A percentile compares a stretch with the other conserved stretches of the same genome.
Evolutionary conservation across 2,888 invertebrate genomes (phyloP).

Genomic region (Hermodice carunculata): DNA sequence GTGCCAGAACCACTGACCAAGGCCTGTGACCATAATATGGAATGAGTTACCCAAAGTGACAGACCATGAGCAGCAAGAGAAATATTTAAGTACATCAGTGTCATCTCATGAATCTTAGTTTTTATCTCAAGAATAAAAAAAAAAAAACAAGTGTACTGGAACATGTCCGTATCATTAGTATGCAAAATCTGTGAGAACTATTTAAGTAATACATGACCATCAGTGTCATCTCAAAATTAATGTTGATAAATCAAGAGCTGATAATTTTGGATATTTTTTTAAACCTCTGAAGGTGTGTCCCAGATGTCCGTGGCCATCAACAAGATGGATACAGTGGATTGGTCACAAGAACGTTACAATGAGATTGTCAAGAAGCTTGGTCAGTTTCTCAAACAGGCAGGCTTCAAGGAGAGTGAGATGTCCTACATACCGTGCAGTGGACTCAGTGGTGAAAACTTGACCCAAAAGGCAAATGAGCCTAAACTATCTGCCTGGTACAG

Average conservation of each 20-base stretch:
- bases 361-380: slow-evolving; percentile 84
- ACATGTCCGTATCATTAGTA: too few species aligned
- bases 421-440: slow-evolving; percentile 96
- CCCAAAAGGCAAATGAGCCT: slow-evolving; percentile 75
- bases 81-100: neutral
- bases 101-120: neutral
- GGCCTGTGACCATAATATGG: too few species aligned
- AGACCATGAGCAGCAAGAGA: too few species aligned
- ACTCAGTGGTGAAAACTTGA: slow-evolving; percentile 93
- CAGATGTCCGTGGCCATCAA: slow-evolving; percentile 96
- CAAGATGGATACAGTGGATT: slow-evolving; percentile 95
- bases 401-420: slow-evolving; percentile 85
- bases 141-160: too few species aligned
- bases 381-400: slow-evolving; percentile 84
- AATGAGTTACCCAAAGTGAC: too few species aligned
- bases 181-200: too few species aligned
- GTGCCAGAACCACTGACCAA: too few species aligned
- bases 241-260: neutral
- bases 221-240: neutral
- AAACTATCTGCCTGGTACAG: slow-evolving; percentile 82
- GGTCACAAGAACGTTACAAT: slow-evolving; percentile 91
- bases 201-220: too few species aligned
- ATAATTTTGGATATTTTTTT: neutral
- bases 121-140: too few species aligned
- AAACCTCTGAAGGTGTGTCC: slow-evolving; percentile 80